Base-by-base conservation (phyloP, 1,140 invertebrate genomes). In the Trachelipus rathkii region DNA sequence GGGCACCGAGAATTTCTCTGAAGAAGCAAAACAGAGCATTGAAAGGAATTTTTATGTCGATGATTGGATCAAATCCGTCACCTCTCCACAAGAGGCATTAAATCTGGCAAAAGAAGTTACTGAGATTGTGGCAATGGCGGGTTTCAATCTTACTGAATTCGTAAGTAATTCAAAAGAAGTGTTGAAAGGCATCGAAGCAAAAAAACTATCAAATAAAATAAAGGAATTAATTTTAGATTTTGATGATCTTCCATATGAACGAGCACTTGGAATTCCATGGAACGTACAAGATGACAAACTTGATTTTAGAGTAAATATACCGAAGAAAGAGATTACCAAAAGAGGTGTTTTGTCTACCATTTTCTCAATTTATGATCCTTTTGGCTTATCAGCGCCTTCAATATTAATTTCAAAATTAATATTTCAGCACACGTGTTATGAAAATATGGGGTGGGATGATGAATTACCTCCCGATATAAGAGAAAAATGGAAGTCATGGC, bases 171-270 rank as follows among this genome's bases (percentile, higher is more conserved):
- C 60, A n/a, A n/a, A 23, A 23, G 60, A 66, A n/a, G 21, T 23
- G 5, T 23, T 66, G 7, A 66, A 66, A n/a, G 15, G 60, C 7
- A n/a, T 66, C 5, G 15, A n/a, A n/a, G 21, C 15, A 0, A 66
- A 66, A 23, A 23, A n/a, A n/a, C 7, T 66, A n/a, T 23, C 60
- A 7, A n/a, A n/a, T 3, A 33, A 33, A 33, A 3, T 33, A 33
- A 33, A 33, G 33, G 7, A n/a, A 0, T 66, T 23, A n/a, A n/a
- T 2, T 66, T 2, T 23, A 2, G 60, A 66, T 7, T n/a, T 66
- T 66, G 60, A n/a, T 66, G 15, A n/a, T n/a, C 60, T n/a, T 66
- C 60, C 21, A 66, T n/a, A n/a, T n/a, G 60, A 66, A n/a, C 60
- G 21, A n/a, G 60, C 60, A 3, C 60, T 66, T n/a, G 60, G 60